Base-by-base conservation (phyloP, 2,888 invertebrate genomes). In the Sylvicola cinctus region DNA sequence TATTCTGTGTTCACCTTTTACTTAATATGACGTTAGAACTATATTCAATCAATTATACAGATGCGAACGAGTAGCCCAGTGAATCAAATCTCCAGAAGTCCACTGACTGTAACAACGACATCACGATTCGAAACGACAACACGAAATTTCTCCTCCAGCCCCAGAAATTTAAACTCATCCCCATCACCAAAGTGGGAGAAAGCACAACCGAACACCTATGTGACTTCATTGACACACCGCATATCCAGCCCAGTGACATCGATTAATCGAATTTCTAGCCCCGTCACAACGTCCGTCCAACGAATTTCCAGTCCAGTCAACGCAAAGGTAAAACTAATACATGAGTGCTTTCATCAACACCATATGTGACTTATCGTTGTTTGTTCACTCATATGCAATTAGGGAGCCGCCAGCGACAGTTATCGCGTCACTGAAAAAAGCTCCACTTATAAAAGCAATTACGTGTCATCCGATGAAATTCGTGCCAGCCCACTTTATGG, bases 401-500 rank as follows among this genome's bases (percentile, higher is more conserved):
- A 20, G 20, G 20, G 20, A 6, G 20, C 20, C 4, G 8, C 20
- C 20, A 20, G 8, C 8, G 20, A 20, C 20, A 20, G 20, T 20
- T 30, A 32, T 29, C 29, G 31, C 29, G 15, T 32, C 14, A 32
- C 32, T 1, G 61, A 60, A 44, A 61, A 65, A 43, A 59, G 65
- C 44, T 48, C 60, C 49, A 49, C 62, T 48, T 45, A 61, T 57
- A 39, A 68, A 58, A 48, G 66, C 48, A 44, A 63, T 56, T 46
- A 64, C 54, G 49, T 55, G 2, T 50, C 48, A 14, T 54, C 56
- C 16, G 48, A 53, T 1, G 54, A 49, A 44, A 44, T 54, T 36
- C 53, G 57, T 2, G 50, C 66, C 3, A 69, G 68, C 44, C 69
- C 70, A 4, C 57, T 68, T 39, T 53, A 62, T 34, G 64, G 65